Evolutionary conservation across 2,113 vertebrate genomes (phyloP), one percentile per base, ranked within the genome.

Genomic region (Rhinichthys klamathensis): DNA sequence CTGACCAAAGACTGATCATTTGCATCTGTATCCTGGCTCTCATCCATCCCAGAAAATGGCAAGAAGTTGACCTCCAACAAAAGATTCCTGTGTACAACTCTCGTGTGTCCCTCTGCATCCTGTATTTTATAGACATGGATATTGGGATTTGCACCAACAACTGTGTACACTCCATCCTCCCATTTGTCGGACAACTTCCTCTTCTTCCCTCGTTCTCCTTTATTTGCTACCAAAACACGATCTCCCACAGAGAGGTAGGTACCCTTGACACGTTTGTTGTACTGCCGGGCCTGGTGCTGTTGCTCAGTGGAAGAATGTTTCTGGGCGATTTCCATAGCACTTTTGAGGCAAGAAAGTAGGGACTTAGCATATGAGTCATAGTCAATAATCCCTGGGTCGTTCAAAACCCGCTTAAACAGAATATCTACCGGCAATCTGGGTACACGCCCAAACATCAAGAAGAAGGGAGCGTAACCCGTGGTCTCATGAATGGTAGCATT

Each of bases 201-300:
- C n/a, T 87, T 88, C 2, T n/a, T n/a, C n/a, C 83, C 87, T 25
- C 56, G 49, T 72, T 90, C 83, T 6, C 74, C 30, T 10, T 88
- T 87, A 25, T 88, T 88, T 3, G 83, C 67, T 0, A 88, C 81
- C 3, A 89, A 35, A 44, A 90, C 82, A 54, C n/a, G 51, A 79
- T 89, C 85, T 27, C 84, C 87, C 2, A 84, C 56, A 4, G 63
- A 83, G 5, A 89, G 84, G 61, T 54, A 73, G 35, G 76, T 78
- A 2, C 81, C 90, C 67, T 81, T 90, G 23, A 82, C 51, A 23
- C 32, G 21, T 38, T 41, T 80, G 56, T 61, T 80, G 18, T 58
- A 58, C 8, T 58, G 56, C 8, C 23, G 56, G 23, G 56, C 56
- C 23, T 58, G 56, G 8, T 58, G 77, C 10, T 86, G 77, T 35